phyloP scores from a whole-genome alignment of 2,888 invertebrate species.

The Zelleria hepariella region DNA sequence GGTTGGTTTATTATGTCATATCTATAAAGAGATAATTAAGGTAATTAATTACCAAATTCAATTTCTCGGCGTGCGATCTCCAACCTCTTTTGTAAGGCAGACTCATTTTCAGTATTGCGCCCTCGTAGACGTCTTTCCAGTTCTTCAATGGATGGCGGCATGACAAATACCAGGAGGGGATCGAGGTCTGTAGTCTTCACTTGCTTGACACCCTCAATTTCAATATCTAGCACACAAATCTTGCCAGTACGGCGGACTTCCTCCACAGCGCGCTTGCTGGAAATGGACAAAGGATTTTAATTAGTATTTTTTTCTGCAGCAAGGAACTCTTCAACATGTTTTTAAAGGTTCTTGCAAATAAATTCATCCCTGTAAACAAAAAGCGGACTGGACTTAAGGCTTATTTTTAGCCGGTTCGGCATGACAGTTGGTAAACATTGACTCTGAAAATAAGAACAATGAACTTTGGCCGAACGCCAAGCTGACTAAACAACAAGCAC shows the following conservation, averaged over 20 bases:
- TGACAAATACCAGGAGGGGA: constrained; percentile 89
- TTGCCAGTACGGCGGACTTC: constrained; percentile 84
- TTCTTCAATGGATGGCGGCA: constrained; percentile 89
- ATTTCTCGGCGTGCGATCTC: constrained; percentile 85
- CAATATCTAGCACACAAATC: constrained; percentile 95
- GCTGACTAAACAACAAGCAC: constrained; percentile 47
- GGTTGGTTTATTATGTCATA: no score
- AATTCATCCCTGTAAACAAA: not conserved
- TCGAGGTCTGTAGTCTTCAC: constrained; percentile 86
- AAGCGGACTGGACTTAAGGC: not conserved
- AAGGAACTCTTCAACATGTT: not conserved
- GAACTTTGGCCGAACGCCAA: constrained; percentile 43
- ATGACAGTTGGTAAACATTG: constrained; percentile 33
- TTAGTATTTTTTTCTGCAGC: not conserved
- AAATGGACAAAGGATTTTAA: no score
- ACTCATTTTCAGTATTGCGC: constrained; percentile 93
- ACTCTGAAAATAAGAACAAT: constrained; percentile 27
- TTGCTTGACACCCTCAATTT: constrained; percentile 92
- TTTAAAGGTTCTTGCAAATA: not conserved
- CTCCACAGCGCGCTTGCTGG: constrained; percentile 88
- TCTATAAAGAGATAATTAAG: not conserved
- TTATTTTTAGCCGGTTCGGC: not conserved
- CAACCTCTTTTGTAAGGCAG: constrained; percentile 84
- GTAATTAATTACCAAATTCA: constrained; percentile 80
- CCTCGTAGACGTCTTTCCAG: constrained; percentile 80